A percentile compares a stretch with the other conserved stretches of the same genome.
Conservation (phyloP, 2,797 vertebrate genomes). For the Phrynocephalus forsythii region DNA sequence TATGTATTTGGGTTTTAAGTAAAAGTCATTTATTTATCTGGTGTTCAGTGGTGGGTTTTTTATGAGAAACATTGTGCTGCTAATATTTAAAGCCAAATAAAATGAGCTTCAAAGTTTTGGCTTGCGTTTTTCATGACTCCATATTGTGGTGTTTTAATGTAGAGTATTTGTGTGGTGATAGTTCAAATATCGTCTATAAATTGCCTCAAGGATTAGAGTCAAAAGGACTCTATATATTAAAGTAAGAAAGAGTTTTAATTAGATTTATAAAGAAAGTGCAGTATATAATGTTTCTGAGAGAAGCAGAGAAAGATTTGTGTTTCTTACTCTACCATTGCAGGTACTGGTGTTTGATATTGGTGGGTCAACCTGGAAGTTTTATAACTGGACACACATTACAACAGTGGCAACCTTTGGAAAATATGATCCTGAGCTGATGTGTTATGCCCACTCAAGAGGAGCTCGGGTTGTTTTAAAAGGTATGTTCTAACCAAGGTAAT, state of each 20-base stretch:
- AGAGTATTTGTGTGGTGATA: background rate
- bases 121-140: too few relatives aligned
- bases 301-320: background rate
- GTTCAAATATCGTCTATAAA: background rate
- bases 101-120: too few relatives aligned
- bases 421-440: slow-evolving; percentile 92
- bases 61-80: too few relatives aligned
- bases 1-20: background rate
- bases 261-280: too few relatives aligned
- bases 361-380: slow-evolving; percentile 86
- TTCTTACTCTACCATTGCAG: slow-evolving; percentile 70
- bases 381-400: slow-evolving; percentile 93
- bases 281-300: background rate
- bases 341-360: slow-evolving; percentile 93
- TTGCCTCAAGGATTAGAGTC: background rate
- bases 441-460: slow-evolving; percentile 89
- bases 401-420: slow-evolving; percentile 90
- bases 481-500: slow-evolving; percentile 48
- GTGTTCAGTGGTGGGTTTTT: background rate
- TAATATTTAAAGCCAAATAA: too few relatives aligned
- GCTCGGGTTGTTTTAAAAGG: slow-evolving; percentile 92
- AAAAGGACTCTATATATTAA: background rate
- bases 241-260: background rate
- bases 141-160: background rate
- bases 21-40: background rate